Percentiles rank a stretch among this genome's conserved stretches.
Evolutionary conservation across 2,888 invertebrate species (phyloP).

Genomic region (Ametastegia equiseti): DNA sequence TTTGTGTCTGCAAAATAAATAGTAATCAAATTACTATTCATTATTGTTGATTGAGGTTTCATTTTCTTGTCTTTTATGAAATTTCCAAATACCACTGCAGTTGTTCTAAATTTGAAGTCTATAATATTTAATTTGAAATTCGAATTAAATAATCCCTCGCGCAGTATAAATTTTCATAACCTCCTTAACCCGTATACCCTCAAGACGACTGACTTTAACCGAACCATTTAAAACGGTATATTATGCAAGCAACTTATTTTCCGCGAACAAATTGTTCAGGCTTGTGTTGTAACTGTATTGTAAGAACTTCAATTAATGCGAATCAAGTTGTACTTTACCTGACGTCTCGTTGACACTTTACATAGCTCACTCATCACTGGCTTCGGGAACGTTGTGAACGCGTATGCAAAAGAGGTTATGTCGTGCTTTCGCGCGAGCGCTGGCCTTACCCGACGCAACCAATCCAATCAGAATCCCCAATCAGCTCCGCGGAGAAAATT

Average conservation of each 20-base stretch:
- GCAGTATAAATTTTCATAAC: background rate
- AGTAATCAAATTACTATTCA: background rate
- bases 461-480: too few species aligned
- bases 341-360: background rate
- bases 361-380: background rate
- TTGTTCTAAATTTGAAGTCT: background rate
- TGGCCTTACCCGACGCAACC: background rate
- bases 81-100: background rate
- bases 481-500: too few species aligned
- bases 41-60: background rate
- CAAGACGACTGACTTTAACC: background rate
- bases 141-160: background rate
- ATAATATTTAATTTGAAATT: background rate
- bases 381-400: background rate
- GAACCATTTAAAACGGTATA: background rate
- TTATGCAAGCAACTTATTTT: background rate
- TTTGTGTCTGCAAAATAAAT: conserved; percentile 1
- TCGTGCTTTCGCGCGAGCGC: background rate
- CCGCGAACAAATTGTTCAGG: background rate
- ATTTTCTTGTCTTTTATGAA: background rate
- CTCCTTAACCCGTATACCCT: background rate
- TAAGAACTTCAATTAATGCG: background rate
- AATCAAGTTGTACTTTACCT: background rate
- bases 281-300: background rate
- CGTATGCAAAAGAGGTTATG: background rate